Conservation (phyloP, 2,113 vertebrate genomes). For the Columba janthina region DNA sequence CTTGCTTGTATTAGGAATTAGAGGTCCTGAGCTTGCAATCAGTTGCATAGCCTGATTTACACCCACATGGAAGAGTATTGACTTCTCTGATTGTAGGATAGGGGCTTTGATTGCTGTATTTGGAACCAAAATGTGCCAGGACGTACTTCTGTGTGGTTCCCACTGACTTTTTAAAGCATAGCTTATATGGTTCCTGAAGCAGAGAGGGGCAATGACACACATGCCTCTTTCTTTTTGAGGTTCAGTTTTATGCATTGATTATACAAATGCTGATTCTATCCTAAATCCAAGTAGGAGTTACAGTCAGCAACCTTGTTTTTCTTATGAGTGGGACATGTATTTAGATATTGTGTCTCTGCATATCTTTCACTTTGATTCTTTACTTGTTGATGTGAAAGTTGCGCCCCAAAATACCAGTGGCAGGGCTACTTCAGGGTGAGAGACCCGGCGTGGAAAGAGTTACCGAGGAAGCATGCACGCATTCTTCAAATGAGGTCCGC, state of each 20-base stretch:
- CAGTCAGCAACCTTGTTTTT: background rate
- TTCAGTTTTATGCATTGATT: background rate
- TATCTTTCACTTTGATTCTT: background rate
- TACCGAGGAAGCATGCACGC: constrained; percentile 49
- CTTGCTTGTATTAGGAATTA: constrained; percentile 50
- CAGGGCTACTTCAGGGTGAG: background rate
- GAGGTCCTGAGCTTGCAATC: constrained; percentile 51
- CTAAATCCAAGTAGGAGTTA: background rate
- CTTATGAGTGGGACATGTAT: rapidly evolving
- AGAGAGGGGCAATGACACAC: background rate
- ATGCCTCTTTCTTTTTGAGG: background rate
- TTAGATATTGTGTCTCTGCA: background rate
- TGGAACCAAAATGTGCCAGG: background rate
- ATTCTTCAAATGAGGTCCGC: constrained; percentile 61
- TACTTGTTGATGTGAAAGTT: background rate
- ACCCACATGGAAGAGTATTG: background rate
- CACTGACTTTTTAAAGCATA: background rate
- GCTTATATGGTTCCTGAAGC: background rate
- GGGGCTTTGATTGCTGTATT: constrained; percentile 15
- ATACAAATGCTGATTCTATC: background rate
- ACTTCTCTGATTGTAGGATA: constrained; percentile 34
- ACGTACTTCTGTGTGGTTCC: background rate
- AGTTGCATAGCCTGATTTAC: constrained; percentile 24
- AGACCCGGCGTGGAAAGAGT: background rate
- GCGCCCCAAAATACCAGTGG: background rate